A percentile compares a stretch with the other conserved stretches of the same genome.
Conservation (phyloP, 2,113 vertebrate species). For the Cygnus atratus region DNA sequence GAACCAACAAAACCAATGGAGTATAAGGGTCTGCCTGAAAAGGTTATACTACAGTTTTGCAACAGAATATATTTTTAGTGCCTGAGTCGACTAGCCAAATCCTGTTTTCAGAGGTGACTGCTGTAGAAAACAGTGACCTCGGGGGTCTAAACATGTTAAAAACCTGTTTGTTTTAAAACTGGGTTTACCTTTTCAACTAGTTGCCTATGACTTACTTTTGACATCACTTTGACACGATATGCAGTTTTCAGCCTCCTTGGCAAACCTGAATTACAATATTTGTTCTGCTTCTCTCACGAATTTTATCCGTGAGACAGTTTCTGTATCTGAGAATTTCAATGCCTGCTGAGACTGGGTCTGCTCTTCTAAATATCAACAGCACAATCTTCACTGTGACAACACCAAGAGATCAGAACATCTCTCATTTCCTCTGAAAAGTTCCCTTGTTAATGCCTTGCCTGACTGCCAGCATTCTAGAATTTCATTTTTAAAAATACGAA, state of each 20-base stretch:
- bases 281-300: too few relatives aligned
- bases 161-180: not conserved
- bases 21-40: not conserved
- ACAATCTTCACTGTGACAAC: not conserved
- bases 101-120: not conserved
- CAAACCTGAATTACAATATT: not conserved
- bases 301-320: not conserved
- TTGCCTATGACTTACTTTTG: not conserved
- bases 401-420: not conserved
- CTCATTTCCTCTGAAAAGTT: not conserved
- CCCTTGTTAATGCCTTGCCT: not conserved
- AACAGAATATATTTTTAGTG: not conserved
- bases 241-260: not conserved
- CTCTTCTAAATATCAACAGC: not conserved
- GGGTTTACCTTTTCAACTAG: not conserved
- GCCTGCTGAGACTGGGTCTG: not conserved
- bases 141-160: not conserved
- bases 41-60: not conserved
- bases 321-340: not conserved
- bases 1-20: not conserved
- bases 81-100: not conserved
- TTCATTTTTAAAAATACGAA: not conserved
- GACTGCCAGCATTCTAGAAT: not conserved
- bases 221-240: not conserved
- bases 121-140: not conserved